Evolutionary conservation across 2,797 vertebrate genomes (phyloP), one percentile per base, ranked within the genome.

Genomic region (Chelmon rostratus): DNA sequence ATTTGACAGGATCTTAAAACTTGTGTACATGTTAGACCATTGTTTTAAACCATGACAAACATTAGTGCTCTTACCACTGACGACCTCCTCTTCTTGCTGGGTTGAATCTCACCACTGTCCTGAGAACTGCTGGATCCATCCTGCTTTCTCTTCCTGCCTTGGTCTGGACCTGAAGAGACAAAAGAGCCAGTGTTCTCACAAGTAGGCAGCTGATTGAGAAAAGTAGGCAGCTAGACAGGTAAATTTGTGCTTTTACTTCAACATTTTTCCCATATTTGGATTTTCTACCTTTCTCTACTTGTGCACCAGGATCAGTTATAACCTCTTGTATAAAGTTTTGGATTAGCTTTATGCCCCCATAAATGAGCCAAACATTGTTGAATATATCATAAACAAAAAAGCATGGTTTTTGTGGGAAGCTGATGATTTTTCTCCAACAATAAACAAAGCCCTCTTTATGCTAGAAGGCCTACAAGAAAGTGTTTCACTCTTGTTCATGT

Each of bases 121-220:
- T 95, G 89, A 78, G 94, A 95, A 66, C 88, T 84, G 79, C 92
- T 85, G 79, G 92, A 93, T 46, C 68, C 94, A 16, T 87, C 82
- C 28, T 88, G 78, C 74, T 97, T 98, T 79, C 96, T 96, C 90
- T 97, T 97, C 76, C 83, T 88, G 70, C 89, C 86, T 18, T 70
- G 64, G 62, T 84, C 88, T 84, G 76, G 3, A 18, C 40, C 80
- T 85, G 37, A 66, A 16, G 44, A 16, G 23, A 72, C 46, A 86
- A 77, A 75, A 72, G 16, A 35, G 21, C 1, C 2, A 40, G 0
- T 8, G 7, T 28, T 81, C 12, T 66, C 16, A 81, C 64, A 67
- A 56, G 9, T 8, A 37, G 0, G 3, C 15, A 78, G 33, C 18
- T 33, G 9, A 38, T 1, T 21, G 25, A 57, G 3, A 58, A 76